phyloP scores from a whole-genome alignment of 2,113 vertebrate genomes.

The Recurvirostra avosetta region DNA sequence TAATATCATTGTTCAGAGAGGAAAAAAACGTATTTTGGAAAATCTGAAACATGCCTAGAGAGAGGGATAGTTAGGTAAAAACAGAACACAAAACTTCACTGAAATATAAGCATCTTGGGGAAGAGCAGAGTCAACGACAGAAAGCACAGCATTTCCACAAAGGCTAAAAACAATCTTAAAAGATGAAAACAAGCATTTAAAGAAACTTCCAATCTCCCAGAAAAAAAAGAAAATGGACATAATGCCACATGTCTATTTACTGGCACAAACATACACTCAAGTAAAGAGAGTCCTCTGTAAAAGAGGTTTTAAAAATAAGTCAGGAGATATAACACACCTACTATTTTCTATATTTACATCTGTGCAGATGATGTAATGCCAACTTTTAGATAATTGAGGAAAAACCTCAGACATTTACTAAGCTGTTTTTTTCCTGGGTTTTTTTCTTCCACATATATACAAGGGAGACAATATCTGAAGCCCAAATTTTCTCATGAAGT shows the following conservation, averaged over 20 bases:
- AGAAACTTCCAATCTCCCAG: background rate
- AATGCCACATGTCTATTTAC: background rate
- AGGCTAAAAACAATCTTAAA: background rate
- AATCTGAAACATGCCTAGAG: background rate
- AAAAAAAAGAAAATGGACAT: background rate
- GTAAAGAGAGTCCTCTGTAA: background rate
- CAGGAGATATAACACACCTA: slow-evolving; percentile 22
- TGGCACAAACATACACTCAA: background rate
- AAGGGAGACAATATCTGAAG: background rate
- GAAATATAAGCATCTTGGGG: background rate
- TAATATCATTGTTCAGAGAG: background rate
- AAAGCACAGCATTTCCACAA: background rate
- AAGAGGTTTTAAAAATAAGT: background rate
- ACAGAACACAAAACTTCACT: background rate
- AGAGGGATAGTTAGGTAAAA: background rate
- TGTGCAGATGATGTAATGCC: slow-evolving; percentile 24
- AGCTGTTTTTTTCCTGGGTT: background rate
- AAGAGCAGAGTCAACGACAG: background rate
- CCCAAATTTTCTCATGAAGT: background rate
- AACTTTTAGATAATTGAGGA: background rate
- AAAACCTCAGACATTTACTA: background rate
- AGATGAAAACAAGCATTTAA: background rate
- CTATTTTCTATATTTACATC: slow-evolving; percentile 42
- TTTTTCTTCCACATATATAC: background rate
- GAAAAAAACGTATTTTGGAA: background rate